These are phyloP conservation scores for Lochmaea capreae DNA, from an alignment of 2,888 invertebrate genomes.

Conservation along the genomic window DNA sequence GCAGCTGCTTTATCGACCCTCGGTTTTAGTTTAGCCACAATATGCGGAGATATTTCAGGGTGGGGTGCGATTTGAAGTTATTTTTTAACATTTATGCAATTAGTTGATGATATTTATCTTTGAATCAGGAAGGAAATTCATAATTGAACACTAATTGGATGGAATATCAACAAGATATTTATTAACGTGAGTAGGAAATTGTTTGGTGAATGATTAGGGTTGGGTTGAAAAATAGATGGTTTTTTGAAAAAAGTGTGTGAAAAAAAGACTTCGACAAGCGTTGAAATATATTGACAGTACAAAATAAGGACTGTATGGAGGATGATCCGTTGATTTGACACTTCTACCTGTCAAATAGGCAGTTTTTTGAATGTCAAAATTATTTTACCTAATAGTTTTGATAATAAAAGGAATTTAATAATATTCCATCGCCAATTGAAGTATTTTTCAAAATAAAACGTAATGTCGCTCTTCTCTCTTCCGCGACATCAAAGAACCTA, in stretches of 20 bases:
- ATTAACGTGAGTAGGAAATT: background rate
- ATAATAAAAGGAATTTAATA: too few relatives aligned
- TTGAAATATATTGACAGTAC: too few relatives aligned
- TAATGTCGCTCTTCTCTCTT: too few relatives aligned
- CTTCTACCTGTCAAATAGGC: too few relatives aligned
- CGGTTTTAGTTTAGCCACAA: conserved; percentile 19
- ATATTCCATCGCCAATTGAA: too few relatives aligned
- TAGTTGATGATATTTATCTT: conserved; percentile 27
- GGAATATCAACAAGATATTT: conserved; percentile 7
- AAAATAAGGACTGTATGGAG: too few relatives aligned
- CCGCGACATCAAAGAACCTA: too few relatives aligned
- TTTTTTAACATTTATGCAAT: conserved; percentile 14
- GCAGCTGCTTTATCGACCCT: conserved; percentile 43
- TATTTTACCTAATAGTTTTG: too few relatives aligned
- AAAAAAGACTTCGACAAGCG: too few relatives aligned
- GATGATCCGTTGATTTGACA: too few relatives aligned
- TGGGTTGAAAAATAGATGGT: background rate
- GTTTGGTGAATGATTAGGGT: background rate
- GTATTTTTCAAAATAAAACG: too few relatives aligned
- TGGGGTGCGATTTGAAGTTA: conserved; percentile 12
- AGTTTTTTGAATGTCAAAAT: too few relatives aligned
- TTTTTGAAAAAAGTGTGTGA: background rate
- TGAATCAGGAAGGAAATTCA: conserved; percentile 25
- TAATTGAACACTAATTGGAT: conserved; percentile 23
- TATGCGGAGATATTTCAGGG: conserved; percentile 27